Conservation (phyloP, 2,113 vertebrate genomes). For the Columbina picui region DNA sequence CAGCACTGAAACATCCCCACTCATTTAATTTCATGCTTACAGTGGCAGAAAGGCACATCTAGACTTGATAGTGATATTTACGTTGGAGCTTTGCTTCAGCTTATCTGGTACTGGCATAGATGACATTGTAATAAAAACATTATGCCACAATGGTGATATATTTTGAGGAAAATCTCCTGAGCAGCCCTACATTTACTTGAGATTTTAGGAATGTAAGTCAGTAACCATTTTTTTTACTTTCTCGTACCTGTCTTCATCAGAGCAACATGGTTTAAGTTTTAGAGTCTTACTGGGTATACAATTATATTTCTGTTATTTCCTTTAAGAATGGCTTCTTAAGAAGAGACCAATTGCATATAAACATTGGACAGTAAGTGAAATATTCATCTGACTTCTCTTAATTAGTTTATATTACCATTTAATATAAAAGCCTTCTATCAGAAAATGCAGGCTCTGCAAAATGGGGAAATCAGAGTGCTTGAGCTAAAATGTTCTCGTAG, state of each 20-base stretch:
- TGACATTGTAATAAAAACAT: background rate
- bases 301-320: background rate
- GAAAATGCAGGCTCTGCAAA: background rate
- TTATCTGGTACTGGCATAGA: background rate
- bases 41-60: background rate
- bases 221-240: background rate
- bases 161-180: background rate
- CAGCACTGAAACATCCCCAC: background rate
- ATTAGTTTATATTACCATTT: background rate
- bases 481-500: background rate
- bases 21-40: accelerated
- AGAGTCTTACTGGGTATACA: background rate
- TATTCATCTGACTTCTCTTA: background rate
- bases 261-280: background rate
- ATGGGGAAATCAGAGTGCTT: background rate
- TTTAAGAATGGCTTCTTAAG: background rate
- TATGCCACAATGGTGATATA: background rate
- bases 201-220: background rate
- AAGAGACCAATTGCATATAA: background rate
- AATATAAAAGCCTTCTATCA: background rate
- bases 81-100: background rate
- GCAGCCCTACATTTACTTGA: background rate
- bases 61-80: background rate
- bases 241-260: background rate
- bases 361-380: background rate